phyloP scores from a whole-genome alignment of 1,140 invertebrate genomes.

The Ladona fulva region DNA sequence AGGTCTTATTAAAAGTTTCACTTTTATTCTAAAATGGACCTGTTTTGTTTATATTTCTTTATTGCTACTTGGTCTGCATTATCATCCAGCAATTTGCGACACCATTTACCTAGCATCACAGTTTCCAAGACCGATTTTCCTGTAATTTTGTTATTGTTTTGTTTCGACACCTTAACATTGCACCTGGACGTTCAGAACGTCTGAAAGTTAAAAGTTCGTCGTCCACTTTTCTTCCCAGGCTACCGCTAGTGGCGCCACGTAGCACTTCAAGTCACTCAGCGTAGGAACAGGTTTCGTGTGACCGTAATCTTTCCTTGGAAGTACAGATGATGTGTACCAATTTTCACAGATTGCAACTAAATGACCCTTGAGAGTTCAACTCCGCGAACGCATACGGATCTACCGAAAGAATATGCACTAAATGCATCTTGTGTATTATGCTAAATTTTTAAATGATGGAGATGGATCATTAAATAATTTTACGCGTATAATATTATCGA shows the following conservation, averaged over 20 bases:
- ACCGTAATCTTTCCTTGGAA: neutral
- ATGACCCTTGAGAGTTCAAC: neutral
- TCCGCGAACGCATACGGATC: no score
- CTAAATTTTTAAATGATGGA: no score
- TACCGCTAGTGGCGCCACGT: neutral
- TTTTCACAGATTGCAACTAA: neutral
- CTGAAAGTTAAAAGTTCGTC: neutral
- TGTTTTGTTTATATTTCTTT: no score
- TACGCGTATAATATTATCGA: no score
- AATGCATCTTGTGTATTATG: no score
- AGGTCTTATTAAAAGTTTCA: neutral
- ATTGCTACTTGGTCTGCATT: no score
- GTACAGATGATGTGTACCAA: neutral
- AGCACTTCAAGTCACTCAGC: neutral
- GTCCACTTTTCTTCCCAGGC: neutral
- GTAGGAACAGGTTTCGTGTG: neutral
- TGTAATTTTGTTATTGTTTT: conserved; percentile 4
- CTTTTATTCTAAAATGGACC: no score
- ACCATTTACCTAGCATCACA: neutral
- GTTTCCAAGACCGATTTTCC: no score
- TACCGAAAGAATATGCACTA: no score
- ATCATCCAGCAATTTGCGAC: neutral
- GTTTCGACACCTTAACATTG: neutral
- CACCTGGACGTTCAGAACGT: neutral
- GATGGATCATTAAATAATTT: no score